These are phyloP conservation scores for Melanotaenia trifasciata DNA, from an alignment of 2,797 vertebrate genomes.

Conservation along the genomic window DNA sequence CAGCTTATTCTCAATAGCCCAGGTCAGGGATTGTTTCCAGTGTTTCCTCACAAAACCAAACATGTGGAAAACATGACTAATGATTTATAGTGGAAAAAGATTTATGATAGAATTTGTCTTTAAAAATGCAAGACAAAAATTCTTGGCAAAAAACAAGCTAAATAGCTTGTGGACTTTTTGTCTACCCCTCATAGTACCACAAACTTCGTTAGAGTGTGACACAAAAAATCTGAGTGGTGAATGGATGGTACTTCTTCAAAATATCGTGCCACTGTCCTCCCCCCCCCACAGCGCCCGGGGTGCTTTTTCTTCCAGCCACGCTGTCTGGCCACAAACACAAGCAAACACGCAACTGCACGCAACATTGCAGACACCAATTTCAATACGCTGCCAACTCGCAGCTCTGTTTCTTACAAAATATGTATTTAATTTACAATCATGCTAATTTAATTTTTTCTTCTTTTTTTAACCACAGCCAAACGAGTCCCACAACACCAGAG, in stretches of 20 bases:
- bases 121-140: conserved; percentile 49
- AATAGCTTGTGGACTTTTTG: conserved; percentile 2
- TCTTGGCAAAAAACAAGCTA: conserved; percentile 16
- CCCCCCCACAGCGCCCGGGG: conserved; percentile 21
- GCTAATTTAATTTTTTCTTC: conserved; percentile 15
- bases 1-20: conserved; percentile 34
- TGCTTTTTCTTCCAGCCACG: conserved; percentile 42
- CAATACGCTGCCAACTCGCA: conserved; percentile 30
- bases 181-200: conserved; percentile 10
- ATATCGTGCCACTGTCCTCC: conserved; percentile 33
- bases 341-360: conserved; percentile 42
- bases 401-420: conserved; percentile 29
- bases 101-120: conserved; percentile 39
- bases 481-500: conserved; percentile 41
- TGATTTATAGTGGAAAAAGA: conserved; percentile 35
- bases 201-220: conserved; percentile 45
- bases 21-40: conserved; percentile 46
- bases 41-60: conserved; percentile 44
- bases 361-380: conserved; percentile 34
- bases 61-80: conserved; percentile 47
- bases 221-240: conserved; percentile 43
- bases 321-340: conserved; percentile 65
- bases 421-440: conserved; percentile 36
- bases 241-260: conserved; percentile 25
- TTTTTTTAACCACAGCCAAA: conserved; percentile 23